Base-by-base conservation (phyloP, 2,888 invertebrate genomes). In the Athetis lepigone region DNA sequence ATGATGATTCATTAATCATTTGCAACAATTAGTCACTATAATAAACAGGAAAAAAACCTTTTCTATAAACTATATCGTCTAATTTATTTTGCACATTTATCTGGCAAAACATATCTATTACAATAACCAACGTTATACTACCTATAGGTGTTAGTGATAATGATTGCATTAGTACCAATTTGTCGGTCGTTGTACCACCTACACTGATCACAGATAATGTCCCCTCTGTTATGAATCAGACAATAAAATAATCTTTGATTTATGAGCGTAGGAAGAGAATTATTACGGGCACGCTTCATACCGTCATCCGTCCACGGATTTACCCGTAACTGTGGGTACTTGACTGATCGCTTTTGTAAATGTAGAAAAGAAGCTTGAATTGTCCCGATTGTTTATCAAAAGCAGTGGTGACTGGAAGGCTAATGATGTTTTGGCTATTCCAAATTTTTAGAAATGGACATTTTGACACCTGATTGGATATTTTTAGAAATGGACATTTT, bases 111-210 rank as follows among this genome's bases (percentile, higher is more conserved):
- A 13, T 40, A 70, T 66, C 42, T 62, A 18, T 37, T 39, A 6
- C 45, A 21, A 43, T 21, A 56, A 33, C 56, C 18, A 19, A 37
- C 50, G 37, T 62, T 37, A 45, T 18, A 63, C 29, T 56, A 21
- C 11, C 18, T 65, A 64, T 70, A 62, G 60, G 68, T 57, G 63
- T 68, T 49, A 46, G 37, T 11, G 52, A 79, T 80, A 76, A 78
- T 63, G 70, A 70, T 57, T 66, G 63, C 70, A 74, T 78, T 69
- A 59, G 75, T 74, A 70, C 63, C 71, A 74, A 79, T 82, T 78
- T 65, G 72, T 64, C 73, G 84, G 79, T 79, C 85, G 61, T 69
- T 75, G 80, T 59, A 33, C 77, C 77, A 74, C 82, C 85, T 80
- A 82, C 83, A 69, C 74, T 56, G 62, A 70, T 78, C 72, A 77